Conservation (phyloP, 2,888 invertebrate species). For the Lissocephala sabroskyi region DNA sequence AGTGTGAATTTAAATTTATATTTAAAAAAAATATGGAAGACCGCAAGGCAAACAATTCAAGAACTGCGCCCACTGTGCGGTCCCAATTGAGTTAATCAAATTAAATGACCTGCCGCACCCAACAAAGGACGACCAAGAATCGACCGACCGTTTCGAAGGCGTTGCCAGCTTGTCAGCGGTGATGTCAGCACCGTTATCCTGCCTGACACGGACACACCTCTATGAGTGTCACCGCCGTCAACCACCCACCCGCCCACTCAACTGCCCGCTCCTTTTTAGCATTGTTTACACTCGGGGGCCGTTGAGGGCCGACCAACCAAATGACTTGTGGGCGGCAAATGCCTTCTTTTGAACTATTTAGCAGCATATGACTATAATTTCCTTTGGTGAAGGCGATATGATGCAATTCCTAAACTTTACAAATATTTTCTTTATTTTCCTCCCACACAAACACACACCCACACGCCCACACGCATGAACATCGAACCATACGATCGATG, state of each 20-base stretch:
- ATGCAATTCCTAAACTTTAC: no score
- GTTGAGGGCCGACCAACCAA: no score
- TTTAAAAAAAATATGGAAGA: no score
- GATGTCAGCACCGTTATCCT: slow-evolving; percentile 43
- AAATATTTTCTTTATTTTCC: no score
- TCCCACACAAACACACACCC: slow-evolving; percentile 6
- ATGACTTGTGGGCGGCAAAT: no score
- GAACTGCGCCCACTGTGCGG: background rate
- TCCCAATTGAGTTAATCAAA: slow-evolving; percentile 66
- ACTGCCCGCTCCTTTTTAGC: no score
- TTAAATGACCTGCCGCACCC: slow-evolving; percentile 64
- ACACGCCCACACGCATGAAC: slow-evolving; percentile 7
- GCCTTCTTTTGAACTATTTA: no score
- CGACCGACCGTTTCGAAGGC: slow-evolving; percentile 47
- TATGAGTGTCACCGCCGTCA: slow-evolving; percentile 31
- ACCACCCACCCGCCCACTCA: slow-evolving; percentile 8
- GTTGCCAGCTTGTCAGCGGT: slow-evolving; percentile 49
- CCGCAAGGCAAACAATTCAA: background rate
- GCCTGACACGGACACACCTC: slow-evolving; percentile 50
- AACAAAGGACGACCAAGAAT: slow-evolving; percentile 19
- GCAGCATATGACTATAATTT: no score
- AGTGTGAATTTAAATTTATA: slow-evolving; percentile 14
- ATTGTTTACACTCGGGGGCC: no score
- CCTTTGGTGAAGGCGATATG: no score
- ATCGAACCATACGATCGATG: slow-evolving; percentile 1